Base-by-base conservation (phyloP, 1,140 invertebrate species). In the Drosophila quadrilineata region DNA sequence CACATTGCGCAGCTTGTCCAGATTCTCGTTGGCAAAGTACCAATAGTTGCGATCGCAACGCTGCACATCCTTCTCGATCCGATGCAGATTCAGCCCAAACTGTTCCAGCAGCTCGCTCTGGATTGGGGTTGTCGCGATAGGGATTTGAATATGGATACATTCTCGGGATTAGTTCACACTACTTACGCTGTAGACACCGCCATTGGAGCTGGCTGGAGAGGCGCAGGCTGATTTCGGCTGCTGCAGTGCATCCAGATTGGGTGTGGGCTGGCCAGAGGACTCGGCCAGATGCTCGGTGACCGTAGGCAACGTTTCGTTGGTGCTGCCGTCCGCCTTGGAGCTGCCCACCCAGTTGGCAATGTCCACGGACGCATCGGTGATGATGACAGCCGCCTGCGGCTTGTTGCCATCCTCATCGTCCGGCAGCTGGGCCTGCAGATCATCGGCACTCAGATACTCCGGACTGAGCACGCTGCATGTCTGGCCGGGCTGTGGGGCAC, bases 41-140 rank as follows among this genome's bases (percentile, higher is more conserved):
- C 93, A 95, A 88, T 97, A 97, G 88, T 98, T 98, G 48, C 97
- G 91, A 90, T 99, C 97, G 90, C 97, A 99, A 57, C 97, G 90
- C 89, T 98, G 96, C 2, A 98, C 97, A 90, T 99, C 97, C 90
- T 99, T 99, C 88, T 99, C 97, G 65, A 99, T 98, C 16, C 97
- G 92, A 90, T 98, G 97, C 0, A 98, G 89, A 90, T 98, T 98
- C 14, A 97, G 88, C 0, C 95, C 96, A 79, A 98, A 98, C 49
- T 92, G 93, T 75, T 98, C 96, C 36, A 98, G 90, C 31, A 98
- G 88, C 85, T 97, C 96, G 66, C 92, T 93, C 95, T 96, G 40
- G n/a, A n/a, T 9, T 35, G 3, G 3, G n/a, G 3, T 14, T 3
- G 1, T 16, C 14, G 3, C 31, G 9, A 6, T 5, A 16, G 6